Percentiles rank a stretch among this genome's conserved stretches.
Conservation (phyloP, 2,113 vertebrate species). For the Puntigrus tetrazona region DNA sequence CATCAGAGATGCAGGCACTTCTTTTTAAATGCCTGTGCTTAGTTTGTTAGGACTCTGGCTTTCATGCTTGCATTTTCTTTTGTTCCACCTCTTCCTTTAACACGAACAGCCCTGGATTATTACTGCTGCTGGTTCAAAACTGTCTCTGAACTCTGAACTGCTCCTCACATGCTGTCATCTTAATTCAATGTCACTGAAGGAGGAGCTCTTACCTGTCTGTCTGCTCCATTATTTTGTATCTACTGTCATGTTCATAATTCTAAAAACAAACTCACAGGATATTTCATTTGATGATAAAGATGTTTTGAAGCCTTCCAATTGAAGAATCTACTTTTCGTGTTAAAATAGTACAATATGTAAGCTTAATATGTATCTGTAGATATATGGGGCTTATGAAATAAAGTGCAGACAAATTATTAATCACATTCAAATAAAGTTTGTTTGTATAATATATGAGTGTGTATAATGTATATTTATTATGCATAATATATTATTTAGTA, state of each 20-base stretch:
- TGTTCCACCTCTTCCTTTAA: not conserved
- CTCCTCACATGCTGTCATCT: not conserved
- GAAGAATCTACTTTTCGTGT: not conserved
- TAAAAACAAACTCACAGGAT: not conserved
- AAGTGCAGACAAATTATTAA: too few relatives aligned
- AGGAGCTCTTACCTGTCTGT: not conserved
- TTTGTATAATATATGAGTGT: too few relatives aligned
- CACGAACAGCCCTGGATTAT: not conserved
- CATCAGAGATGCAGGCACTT: not conserved
- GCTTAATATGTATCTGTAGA: too few relatives aligned
- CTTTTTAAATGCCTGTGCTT: slow-evolving; percentile 4
- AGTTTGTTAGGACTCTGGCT: not conserved
- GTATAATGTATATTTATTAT: too few relatives aligned
- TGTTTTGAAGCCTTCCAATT: not conserved
- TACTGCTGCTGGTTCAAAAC: not conserved
- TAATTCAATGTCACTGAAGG: not conserved
- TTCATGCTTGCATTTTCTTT: slow-evolving; percentile 10
- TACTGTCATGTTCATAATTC: not conserved
- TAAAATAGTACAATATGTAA: not conserved
- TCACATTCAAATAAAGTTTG: too few relatives aligned
- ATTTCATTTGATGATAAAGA: not conserved
- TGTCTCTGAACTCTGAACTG: slow-evolving; percentile 2
- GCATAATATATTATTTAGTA: too few relatives aligned
- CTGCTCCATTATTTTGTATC: not conserved
- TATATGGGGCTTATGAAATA: too few relatives aligned